Percentiles rank a stretch among this genome's conserved stretches.
Conservation (phyloP, 2,113 vertebrate genomes). For the Lethenteron camtschaticum region DNA sequence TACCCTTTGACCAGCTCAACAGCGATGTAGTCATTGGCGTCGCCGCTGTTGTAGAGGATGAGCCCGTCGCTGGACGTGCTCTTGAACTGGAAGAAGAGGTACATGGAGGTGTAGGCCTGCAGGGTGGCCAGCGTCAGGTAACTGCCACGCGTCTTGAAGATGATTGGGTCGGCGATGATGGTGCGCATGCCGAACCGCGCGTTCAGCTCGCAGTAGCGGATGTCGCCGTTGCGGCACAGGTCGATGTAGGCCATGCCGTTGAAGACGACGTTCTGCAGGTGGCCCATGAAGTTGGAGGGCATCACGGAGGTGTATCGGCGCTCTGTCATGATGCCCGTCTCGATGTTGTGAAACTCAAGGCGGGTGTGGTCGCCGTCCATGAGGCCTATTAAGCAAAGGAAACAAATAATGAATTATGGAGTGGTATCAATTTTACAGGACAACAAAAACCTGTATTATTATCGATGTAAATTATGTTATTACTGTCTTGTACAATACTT, state of each 20-base stretch:
- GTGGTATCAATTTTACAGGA: background rate
- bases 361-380: constrained; percentile 93
- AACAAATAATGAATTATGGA: constrained; percentile 14
- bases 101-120: constrained; percentile 96
- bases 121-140: constrained; percentile 69
- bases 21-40: constrained; percentile 95
- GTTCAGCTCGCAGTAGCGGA: constrained; percentile 93
- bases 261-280: constrained; percentile 84
- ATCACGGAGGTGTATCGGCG: constrained; percentile 62
- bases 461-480: too few species aligned
- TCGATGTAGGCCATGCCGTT: constrained; percentile 97
- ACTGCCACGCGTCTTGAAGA: constrained; percentile 92
- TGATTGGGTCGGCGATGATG: constrained; percentile 92
- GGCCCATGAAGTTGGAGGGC: constrained; percentile 93
- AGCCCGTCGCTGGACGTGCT: constrained; percentile 87
- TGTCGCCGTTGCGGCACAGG: constrained; percentile 94
- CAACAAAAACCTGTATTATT: too few species aligned
- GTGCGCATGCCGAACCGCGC: constrained; percentile 91
- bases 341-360: constrained; percentile 95
- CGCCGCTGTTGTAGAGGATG: constrained; percentile 87
- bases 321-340: constrained; percentile 92
- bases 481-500: too few species aligned
- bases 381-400: constrained; percentile 40
- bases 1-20: constrained; percentile 97
- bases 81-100: constrained; percentile 99